Conservation (phyloP, 2,113 vertebrate species). For the Phycodurus eques region DNA sequence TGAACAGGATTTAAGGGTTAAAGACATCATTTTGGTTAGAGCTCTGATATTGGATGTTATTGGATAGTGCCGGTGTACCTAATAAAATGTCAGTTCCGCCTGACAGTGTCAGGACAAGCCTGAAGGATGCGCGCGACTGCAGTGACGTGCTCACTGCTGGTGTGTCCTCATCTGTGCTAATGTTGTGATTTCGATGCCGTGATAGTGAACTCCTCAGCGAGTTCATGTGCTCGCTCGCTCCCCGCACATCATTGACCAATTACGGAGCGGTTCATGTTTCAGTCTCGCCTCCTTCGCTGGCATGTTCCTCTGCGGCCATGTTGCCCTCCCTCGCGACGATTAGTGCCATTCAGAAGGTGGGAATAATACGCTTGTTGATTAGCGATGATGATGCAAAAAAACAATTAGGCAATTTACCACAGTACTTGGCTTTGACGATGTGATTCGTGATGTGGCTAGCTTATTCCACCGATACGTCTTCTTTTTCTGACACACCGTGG, state of each 20-base stretch:
- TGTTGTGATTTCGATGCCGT: constrained; percentile 37
- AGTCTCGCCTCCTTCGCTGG: constrained; percentile 33
- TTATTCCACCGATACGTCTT: constrained; percentile 2
- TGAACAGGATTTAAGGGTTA: too few species aligned
- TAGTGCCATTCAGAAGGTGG: constrained; percentile 45
- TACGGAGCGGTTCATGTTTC: constrained; percentile 55
- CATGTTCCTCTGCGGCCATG: constrained; percentile 45
- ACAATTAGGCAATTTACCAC: constrained; percentile 39
- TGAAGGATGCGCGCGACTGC: not conserved
- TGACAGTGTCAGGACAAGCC: too few species aligned
- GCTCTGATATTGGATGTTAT: too few species aligned
- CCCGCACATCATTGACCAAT: constrained; percentile 43
- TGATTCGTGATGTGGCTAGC: constrained; percentile 47
- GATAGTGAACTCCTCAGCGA: constrained; percentile 21
- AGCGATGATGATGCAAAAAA: constrained; percentile 58
- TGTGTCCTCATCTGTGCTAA: constrained; percentile 32
- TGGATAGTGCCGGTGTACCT: too few species aligned
- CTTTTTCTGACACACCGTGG: too few species aligned
- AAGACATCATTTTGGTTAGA: too few species aligned
- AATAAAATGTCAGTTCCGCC: too few species aligned
- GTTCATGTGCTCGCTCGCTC: constrained; percentile 16
- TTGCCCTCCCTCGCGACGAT: constrained; percentile 53
- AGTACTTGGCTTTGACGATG: constrained; percentile 22
- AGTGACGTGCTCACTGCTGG: not conserved
- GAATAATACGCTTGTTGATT: constrained; percentile 62